Percentiles rank a stretch among this genome's conserved stretches.
Conservation (phyloP, 2,113 vertebrate genomes). For the Camelus dromedarius region DNA sequence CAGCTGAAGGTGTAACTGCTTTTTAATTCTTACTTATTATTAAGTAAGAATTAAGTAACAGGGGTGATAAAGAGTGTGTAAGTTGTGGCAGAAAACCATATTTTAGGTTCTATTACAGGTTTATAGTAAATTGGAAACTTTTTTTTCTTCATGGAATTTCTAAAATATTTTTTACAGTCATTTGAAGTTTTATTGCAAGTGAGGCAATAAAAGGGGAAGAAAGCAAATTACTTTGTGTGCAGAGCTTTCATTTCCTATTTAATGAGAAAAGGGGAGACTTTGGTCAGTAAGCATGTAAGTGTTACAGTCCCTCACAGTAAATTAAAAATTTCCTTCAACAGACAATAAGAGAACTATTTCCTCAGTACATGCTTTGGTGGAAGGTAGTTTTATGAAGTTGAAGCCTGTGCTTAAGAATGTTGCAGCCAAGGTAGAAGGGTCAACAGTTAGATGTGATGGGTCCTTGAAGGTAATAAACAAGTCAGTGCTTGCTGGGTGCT, state of each 20-base stretch:
- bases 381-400: constrained; percentile 57
- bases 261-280: constrained; percentile 82
- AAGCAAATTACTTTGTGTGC: constrained; percentile 87
- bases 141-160: constrained; percentile 78
- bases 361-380: constrained; percentile 66
- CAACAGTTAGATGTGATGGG: neutral
- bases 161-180: constrained; percentile 83
- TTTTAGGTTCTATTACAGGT: constrained; percentile 72
- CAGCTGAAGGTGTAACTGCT: neutral
- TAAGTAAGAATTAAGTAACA: constrained; percentile 73
- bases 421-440: neutral
- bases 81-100: constrained; percentile 70
- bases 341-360: constrained; percentile 73
- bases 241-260: constrained; percentile 81
- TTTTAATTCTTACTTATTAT: constrained; percentile 65
- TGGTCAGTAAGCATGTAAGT: constrained; percentile 73
- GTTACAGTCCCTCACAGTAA: constrained; percentile 76
- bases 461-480: neutral
- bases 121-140: constrained; percentile 82
- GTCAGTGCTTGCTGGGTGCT: neutral
- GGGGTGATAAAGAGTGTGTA: constrained; percentile 50
- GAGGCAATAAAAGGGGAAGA: constrained; percentile 80
- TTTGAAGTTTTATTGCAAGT: constrained; percentile 84
- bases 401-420: constrained; percentile 1
- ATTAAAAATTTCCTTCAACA: constrained; percentile 83